Evolutionary conservation across 2,113 vertebrate species (phyloP).

Genomic region (Malurus melanocephalus): DNA sequence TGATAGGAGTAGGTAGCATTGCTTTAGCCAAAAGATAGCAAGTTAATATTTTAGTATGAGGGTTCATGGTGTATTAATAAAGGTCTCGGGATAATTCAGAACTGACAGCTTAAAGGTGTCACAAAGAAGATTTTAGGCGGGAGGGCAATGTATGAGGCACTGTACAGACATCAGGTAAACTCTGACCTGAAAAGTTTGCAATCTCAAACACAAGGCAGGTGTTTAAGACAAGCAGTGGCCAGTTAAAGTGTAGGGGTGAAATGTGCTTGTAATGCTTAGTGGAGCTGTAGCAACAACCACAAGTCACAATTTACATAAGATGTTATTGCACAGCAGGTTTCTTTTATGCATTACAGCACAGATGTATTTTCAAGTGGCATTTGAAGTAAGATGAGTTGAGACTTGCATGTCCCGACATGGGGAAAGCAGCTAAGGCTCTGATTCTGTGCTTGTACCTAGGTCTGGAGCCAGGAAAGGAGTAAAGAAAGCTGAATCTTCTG

Average conservation of each 20-base stretch:
- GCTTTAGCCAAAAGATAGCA: neutral
- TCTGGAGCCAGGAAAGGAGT: neutral
- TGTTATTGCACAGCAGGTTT: conserved; percentile 33
- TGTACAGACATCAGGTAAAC: neutral
- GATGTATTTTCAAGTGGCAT: conserved; percentile 17
- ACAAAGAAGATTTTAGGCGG: neutral
- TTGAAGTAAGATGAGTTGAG: conserved; percentile 26
- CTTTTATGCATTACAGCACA: conserved; percentile 31
- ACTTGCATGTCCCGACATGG: neutral
- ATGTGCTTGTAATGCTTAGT: conserved; percentile 23
- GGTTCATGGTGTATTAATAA: neutral
- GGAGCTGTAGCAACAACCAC: conserved; percentile 43
- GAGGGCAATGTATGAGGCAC: rapidly evolving
- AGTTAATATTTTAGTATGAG: neutral
- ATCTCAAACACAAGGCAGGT: neutral
- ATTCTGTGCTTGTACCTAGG: neutral
- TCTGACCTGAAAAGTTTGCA: conserved; percentile 27
- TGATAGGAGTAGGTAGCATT: neutral
- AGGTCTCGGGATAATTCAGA: neutral
- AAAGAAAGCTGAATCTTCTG: neutral
- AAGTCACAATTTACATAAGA: conserved; percentile 52
- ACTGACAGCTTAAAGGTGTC: neutral
- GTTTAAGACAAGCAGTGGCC: conserved; percentile 24
- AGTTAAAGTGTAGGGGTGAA: conserved; percentile 6
- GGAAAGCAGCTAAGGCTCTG: neutral